Conservation (phyloP, 2,888 invertebrate genomes). For the Minunthozetes semirufus region DNA sequence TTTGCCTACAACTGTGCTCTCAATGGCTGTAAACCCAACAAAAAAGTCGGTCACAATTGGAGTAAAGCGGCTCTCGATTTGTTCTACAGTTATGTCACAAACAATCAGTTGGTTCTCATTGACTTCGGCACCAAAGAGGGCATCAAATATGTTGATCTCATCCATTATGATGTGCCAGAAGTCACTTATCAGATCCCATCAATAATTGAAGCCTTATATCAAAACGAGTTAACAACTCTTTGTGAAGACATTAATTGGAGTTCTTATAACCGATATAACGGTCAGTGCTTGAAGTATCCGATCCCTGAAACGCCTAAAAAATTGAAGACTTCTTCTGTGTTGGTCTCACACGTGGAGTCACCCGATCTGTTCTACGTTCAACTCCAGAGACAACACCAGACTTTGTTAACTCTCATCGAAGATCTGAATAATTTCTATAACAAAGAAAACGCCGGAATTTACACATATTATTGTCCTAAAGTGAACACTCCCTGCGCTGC, state of each 20-base stretch:
- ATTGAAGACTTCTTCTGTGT: background rate
- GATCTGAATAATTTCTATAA: conserved; percentile 10
- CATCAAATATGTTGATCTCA: background rate
- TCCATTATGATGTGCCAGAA: conserved; percentile 2
- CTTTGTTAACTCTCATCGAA: background rate
- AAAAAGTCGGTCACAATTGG: background rate
- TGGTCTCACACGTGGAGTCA: conserved; percentile 9
- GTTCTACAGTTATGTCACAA: background rate
- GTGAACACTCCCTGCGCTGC: conserved; percentile 10
- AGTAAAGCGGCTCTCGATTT: background rate
- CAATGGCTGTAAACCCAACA: background rate
- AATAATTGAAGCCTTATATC: background rate
- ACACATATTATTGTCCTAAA: conserved; percentile 9
- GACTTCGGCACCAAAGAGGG: background rate
- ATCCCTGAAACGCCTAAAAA: background rate
- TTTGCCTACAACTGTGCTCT: background rate
- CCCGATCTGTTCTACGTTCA: conserved; percentile 23
- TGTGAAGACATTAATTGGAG: background rate
- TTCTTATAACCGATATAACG: background rate
- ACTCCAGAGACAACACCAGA: background rate
- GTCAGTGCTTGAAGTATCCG: background rate
- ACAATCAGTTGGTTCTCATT: background rate
- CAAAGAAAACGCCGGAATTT: background rate
- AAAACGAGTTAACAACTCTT: background rate
- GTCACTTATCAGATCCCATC: background rate